Evolutionary conservation across 2,797 vertebrate genomes (phyloP), one percentile per base, ranked within the genome.

Genomic region (Platyrinchus mystaceus): DNA sequence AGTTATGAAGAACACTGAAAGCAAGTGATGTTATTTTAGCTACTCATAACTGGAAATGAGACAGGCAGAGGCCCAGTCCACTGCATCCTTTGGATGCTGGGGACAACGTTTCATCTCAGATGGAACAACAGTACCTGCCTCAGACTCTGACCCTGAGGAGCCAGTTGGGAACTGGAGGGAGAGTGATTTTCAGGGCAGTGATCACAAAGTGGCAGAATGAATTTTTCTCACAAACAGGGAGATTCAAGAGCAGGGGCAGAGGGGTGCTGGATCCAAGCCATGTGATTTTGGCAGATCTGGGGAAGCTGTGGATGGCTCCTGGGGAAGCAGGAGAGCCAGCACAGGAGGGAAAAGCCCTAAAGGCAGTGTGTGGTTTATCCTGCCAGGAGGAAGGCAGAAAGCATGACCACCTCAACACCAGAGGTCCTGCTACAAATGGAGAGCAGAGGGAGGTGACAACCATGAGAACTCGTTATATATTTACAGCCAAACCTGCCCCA

Each of bases 281-380:
- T 13, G 26, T 49, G 47, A 52, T 82, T 82, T 67, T 3, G 1
- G 76, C 26, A 55, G 14, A 15, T 0, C 0, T 0, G 3, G 32
- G 41, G 23, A 87, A 86, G 49, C 43, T 1, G 3, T 26, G 24
- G 26, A 27, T 37, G 55, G 12, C 17, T 56, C 28, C 68, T 67
- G 44, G 21, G 41, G 32, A 37, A 89, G 58, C 32, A 75, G 62
- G 53, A 84, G 47, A 36, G 24, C 8, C 3, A 4, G 23, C 36
- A 12, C 3, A 15, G 52, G 2, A 12, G 7, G 32, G 28, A 21
- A 78, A 43, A 75, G 46, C 10, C 43, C 47, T 21, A 27, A 70
- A 66, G 91, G 34, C 7, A 5, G 20, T 2, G 7, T 1, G 23
- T 30, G 52, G 22, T 83, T 91, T 63, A 52, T 55, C 50, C 46